Conservation (phyloP, 2,888 invertebrate species). For the Andricus quercusramuli region DNA sequence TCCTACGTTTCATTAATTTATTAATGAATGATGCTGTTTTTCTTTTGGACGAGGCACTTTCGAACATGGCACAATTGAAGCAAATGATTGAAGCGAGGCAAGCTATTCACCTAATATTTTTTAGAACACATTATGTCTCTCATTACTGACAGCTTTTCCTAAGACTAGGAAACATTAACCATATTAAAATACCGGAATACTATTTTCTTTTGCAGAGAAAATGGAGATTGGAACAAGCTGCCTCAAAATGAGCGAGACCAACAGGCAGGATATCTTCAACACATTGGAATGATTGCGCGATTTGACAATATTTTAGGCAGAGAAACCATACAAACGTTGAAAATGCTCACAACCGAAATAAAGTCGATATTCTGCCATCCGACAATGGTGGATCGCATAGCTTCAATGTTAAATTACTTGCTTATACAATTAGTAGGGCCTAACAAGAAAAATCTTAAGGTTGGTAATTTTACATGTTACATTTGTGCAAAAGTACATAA, state of each 20-base stretch:
- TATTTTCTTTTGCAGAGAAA: constrained; percentile 80
- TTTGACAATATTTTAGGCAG: constrained; percentile 96
- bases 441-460: constrained; percentile 94
- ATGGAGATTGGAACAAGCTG: constrained; percentile 87
- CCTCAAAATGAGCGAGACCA: constrained; percentile 87
- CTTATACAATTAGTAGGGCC: constrained; percentile 93
- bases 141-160: too few species aligned
- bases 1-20: constrained; percentile 96
- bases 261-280: constrained; percentile 86
- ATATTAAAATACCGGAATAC: not conserved
- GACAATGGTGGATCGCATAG: constrained; percentile 94
- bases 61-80: constrained; percentile 93
- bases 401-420: constrained; percentile 97
- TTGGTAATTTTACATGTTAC: constrained; percentile 65
- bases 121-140: not conserved
- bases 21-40: constrained; percentile 98
- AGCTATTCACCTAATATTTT: constrained; percentile 4
- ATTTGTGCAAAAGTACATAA: not conserved
- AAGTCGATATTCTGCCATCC: constrained; percentile 93
- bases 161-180: too few species aligned
- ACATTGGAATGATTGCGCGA: constrained; percentile 90
- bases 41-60: constrained; percentile 93
- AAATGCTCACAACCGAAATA: constrained; percentile 87
- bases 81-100: constrained; percentile 89
- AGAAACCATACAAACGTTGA: constrained; percentile 92